A percentile compares a stretch with the other conserved stretches of the same genome.
phyloP scores from a whole-genome alignment of 2,888 invertebrate species.

The Leucoma salicis region DNA sequence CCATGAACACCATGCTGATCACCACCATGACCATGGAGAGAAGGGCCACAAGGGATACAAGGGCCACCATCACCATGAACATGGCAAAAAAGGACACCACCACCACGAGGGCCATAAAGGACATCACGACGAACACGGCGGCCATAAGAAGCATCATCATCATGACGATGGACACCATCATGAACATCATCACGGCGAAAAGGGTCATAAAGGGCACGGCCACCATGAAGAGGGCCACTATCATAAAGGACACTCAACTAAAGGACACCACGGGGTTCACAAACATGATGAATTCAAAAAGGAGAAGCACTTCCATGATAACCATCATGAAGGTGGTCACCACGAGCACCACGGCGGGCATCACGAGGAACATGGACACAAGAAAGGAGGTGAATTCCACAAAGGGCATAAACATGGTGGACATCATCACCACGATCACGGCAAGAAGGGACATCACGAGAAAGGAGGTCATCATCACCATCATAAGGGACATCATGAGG shows the following conservation, averaged over 20 bases:
- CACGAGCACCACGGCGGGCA: conserved; percentile 91
- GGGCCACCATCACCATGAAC: conserved; percentile 84
- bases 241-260: conserved; percentile 92
- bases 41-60: conserved; percentile 89
- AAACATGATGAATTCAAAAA: conserved; percentile 93
- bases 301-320: conserved; percentile 92
- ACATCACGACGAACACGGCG: conserved; percentile 84
- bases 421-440: conserved; percentile 89
- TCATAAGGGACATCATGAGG: conserved; percentile 90
- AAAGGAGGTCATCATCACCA: conserved; percentile 91
- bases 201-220: conserved; percentile 84
- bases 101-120: conserved; percentile 86
- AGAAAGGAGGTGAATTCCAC: conserved; percentile 91
- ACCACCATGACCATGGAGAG: conserved; percentile 85
- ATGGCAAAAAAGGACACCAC: conserved; percentile 88
- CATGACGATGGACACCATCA: conserved; percentile 85
- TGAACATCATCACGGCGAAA: conserved; percentile 85
- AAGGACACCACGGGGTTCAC: conserved; percentile 92
- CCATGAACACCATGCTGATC: conserved; percentile 84
- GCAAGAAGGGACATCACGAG: conserved; percentile 91
- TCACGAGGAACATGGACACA: conserved; percentile 89
- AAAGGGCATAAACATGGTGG: conserved; percentile 90
- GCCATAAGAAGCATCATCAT: conserved; percentile 85
- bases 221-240: conserved; percentile 85
- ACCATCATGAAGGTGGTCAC: conserved; percentile 90